phyloP scores from a whole-genome alignment of 1,140 invertebrate genomes.

The Drosophila rufa region DNA sequence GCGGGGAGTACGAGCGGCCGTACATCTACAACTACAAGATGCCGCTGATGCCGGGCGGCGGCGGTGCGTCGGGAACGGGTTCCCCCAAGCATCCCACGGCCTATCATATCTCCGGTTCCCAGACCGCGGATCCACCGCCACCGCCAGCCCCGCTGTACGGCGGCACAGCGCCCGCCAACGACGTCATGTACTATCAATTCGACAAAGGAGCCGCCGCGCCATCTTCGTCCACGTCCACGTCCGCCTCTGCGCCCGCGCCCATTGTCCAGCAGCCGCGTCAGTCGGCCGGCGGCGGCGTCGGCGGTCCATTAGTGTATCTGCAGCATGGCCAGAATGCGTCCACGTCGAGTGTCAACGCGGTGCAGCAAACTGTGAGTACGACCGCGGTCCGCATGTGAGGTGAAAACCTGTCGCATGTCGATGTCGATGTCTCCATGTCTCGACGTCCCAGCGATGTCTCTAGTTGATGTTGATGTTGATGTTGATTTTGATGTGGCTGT shows the following conservation, averaged over 20 bases:
- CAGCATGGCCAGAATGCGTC: conserved; percentile 78
- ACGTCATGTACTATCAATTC: conserved; percentile 84
- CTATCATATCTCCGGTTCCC: conserved; percentile 82
- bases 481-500: conserved; percentile 34
- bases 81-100: conserved; percentile 71
- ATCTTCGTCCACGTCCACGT: conserved; percentile 15
- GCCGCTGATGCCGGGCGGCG: conserved; percentile 73
- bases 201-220: conserved; percentile 72
- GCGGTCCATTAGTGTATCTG: conserved; percentile 82
- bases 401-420: conserved; percentile 72
- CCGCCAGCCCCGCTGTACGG: conserved; percentile 69
- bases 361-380: conserved; percentile 84
- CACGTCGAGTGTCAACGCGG: conserved; percentile 66
- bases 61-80: conserved; percentile 34
- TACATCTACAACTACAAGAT: conserved; percentile 84
- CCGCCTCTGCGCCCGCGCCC: conserved; percentile 47
- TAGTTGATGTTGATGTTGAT: conserved; percentile 16
- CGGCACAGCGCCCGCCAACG: conserved; percentile 76
- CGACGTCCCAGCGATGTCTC: conserved; percentile 26
- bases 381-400: conserved; percentile 54
- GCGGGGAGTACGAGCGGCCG: conserved; percentile 76
- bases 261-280: conserved; percentile 80
- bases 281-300: conserved; percentile 33
- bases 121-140: conserved; percentile 81
- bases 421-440: conserved; percentile 25